phyloP scores from a whole-genome alignment of 2,888 invertebrate species.

The Eupsilia transversa region DNA sequence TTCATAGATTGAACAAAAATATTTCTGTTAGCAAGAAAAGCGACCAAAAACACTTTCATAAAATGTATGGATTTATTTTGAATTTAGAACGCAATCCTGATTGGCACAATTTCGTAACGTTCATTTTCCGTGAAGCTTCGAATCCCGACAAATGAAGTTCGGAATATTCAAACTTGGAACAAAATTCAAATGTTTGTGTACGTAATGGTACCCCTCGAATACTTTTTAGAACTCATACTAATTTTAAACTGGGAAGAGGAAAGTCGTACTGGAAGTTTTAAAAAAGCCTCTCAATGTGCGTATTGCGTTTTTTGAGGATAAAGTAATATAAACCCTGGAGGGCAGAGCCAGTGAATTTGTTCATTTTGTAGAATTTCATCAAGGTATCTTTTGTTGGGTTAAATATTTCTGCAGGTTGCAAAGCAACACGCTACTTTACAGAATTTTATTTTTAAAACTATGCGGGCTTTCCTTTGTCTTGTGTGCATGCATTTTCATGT shows the following conservation, averaged over 20 bases:
- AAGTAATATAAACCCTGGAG: neutral
- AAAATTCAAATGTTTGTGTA: conserved; percentile 47
- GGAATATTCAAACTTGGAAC: conserved; percentile 44
- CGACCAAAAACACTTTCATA: neutral
- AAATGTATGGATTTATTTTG: conserved; percentile 14
- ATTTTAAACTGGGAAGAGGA: conserved; percentile 18
- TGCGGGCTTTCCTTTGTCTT: conserved; percentile 19
- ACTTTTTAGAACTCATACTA: conserved; percentile 26
- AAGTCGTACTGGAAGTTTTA: conserved; percentile 17
- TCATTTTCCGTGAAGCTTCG: conserved; percentile 19
- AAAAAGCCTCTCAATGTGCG: neutral
- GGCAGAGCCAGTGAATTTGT: conserved; percentile 2
- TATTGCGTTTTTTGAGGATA: conserved; percentile 3
- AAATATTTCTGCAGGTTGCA: conserved; percentile 13
- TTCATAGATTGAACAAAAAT: neutral
- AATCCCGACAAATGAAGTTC: conserved; percentile 45
- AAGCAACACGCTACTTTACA: conserved; percentile 3
- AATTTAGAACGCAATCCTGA: conserved; percentile 37
- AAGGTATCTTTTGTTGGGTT: conserved; percentile 5
- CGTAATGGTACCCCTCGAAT: conserved; percentile 14
- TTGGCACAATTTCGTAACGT: conserved; percentile 24
- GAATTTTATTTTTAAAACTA: conserved; percentile 23
- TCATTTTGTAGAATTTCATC: conserved; percentile 17
- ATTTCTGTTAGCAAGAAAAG: neutral
- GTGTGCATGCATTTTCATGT: conserved; percentile 10